phyloP scores from a whole-genome alignment of 2,888 invertebrate genomes.

The Drosophila cognata region DNA sequence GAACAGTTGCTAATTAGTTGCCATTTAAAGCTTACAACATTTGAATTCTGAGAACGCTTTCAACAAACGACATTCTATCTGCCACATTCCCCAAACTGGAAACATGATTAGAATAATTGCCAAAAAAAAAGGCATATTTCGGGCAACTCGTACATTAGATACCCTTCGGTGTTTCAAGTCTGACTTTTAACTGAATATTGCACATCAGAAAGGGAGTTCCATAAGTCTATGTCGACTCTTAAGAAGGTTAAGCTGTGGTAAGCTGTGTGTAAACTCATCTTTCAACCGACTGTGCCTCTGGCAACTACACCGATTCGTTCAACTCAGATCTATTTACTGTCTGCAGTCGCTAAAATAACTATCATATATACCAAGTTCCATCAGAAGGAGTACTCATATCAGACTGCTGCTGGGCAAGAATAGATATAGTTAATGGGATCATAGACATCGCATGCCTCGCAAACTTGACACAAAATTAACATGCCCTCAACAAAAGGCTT shows the following conservation, averaged over 20 bases:
- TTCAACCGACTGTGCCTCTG: too few species aligned
- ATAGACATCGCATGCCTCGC: background rate
- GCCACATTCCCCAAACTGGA: constrained; percentile 7
- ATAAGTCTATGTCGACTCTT: background rate
- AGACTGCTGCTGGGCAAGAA: background rate
- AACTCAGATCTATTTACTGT: background rate
- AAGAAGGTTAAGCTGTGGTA: too few species aligned
- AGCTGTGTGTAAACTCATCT: too few species aligned
- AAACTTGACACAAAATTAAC: background rate
- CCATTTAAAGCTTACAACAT: background rate
- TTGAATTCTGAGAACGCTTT: background rate
- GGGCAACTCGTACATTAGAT: background rate
- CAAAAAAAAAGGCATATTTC: background rate
- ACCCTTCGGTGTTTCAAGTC: background rate
- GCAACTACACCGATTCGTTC: background rate
- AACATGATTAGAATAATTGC: constrained; percentile 11
- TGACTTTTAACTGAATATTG: background rate
- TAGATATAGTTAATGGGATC: background rate
- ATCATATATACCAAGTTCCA: background rate
- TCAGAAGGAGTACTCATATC: background rate
- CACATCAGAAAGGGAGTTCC: background rate
- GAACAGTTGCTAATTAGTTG: constrained; percentile 6
- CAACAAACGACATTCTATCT: constrained; percentile 15
- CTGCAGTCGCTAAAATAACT: background rate
- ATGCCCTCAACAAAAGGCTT: background rate